Percentiles rank a stretch among this genome's conserved stretches.
Conservation (phyloP, 2,888 invertebrate species). For the Hydrotaea diabolus region DNA sequence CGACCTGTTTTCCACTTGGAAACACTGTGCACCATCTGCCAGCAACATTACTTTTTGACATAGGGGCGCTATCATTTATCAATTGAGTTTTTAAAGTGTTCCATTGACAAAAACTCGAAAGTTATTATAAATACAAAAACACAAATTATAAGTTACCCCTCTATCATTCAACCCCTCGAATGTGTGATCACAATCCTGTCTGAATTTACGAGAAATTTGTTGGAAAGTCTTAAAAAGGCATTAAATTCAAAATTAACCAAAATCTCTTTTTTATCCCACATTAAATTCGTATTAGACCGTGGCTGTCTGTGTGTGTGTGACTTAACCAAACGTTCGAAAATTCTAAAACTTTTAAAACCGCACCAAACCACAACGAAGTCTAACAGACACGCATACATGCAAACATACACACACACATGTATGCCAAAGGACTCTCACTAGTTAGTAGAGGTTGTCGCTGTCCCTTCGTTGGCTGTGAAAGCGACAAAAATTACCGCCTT, state of each 20-base stretch:
- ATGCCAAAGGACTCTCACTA: neutral
- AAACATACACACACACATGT: neutral
- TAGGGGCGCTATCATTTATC: neutral
- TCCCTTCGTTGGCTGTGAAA: constrained; percentile 1
- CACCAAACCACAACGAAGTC: neutral
- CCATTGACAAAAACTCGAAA: neutral
- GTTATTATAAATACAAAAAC: neutral
- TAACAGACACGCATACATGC: neutral
- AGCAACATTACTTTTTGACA: neutral
- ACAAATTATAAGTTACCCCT: no score
- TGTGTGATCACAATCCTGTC: neutral
- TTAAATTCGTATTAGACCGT: neutral
- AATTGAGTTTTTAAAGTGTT: neutral
- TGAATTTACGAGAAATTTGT: neutral
- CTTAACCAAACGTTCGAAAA: neutral
- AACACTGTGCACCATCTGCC: neutral
- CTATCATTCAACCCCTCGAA: no score
- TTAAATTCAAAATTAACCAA: constrained; percentile 5
- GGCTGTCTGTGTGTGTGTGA: neutral
- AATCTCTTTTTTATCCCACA: neutral
- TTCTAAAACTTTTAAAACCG: neutral
- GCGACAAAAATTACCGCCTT: constrained; percentile 52
- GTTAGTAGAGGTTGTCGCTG: neutral
- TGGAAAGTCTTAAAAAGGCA: neutral
- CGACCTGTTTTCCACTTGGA: neutral